phyloP scores from a whole-genome alignment of 2,888 invertebrate species.

The Hecatera dysodea region DNA sequence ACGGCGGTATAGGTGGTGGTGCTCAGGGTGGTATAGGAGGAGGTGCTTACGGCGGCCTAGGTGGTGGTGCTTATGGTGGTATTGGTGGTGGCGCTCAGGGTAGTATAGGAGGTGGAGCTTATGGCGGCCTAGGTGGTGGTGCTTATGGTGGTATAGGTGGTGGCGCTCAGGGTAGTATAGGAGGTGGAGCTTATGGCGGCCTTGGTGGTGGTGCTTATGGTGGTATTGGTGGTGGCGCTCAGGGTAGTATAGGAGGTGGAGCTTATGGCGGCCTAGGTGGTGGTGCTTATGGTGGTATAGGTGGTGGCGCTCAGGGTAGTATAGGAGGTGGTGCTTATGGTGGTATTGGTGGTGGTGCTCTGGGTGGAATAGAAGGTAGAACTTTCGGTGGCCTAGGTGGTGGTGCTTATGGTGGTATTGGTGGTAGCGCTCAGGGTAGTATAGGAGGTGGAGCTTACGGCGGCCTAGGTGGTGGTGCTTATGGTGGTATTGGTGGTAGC shows the following conservation, averaged over 20 bases:
- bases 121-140: not conserved
- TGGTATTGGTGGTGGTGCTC: not conserved
- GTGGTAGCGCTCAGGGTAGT: not conserved
- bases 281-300: not conserved
- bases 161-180: not conserved
- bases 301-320: not conserved
- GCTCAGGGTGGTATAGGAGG: not conserved
- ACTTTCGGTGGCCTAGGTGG: not conserved
- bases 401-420: not conserved
- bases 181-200: not conserved
- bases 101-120: not conserved
- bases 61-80: not conserved
- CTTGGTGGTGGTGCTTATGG: not conserved
- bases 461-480: not conserved
- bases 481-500: not conserved
- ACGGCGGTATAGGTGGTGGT: not conserved
- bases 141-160: not conserved
- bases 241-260: not conserved
- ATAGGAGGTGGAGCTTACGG: not conserved
- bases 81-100: rapidly evolving
- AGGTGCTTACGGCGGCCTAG: rapidly evolving
- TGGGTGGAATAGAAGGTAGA: not conserved
- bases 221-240: not conserved
- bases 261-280: not conserved
- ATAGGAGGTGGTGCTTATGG: not conserved